Evolutionary conservation across 64 coral and sea anemone genomes (phyloP).

Genomic region (Pocillopora verrucosa): DNA sequence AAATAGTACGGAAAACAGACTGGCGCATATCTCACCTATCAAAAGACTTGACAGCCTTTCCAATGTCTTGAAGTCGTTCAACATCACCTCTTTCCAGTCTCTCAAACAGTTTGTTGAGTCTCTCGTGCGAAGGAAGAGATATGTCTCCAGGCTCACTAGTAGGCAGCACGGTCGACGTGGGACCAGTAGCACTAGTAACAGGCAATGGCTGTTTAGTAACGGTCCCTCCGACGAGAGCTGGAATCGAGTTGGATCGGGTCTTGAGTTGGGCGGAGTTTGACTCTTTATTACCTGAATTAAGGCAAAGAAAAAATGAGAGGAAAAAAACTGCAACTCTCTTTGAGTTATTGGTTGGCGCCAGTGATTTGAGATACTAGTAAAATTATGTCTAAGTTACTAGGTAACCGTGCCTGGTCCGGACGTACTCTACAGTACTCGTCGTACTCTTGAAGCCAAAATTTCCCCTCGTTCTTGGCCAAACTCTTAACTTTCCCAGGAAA

Average conservation of each 20-base stretch:
- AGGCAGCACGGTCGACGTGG: not conserved
- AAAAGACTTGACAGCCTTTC: conserved; percentile 78
- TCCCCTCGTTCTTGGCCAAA: too few species aligned
- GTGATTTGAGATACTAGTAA: too few species aligned
- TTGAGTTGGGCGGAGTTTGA: not conserved
- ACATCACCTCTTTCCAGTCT: conserved; percentile 67
- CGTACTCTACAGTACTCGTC: too few species aligned
- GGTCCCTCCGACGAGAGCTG: not conserved
- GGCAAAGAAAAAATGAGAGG: not conserved
- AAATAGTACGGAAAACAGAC: not conserved
- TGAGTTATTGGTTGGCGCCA: too few species aligned
- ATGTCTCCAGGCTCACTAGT: not conserved
- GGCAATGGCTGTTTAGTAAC: not conserved
- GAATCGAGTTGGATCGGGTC: conserved; percentile 8
- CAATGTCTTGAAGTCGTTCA: conserved; percentile 73
- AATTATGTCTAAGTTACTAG: too few species aligned
- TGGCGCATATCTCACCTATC: conserved; percentile 48
- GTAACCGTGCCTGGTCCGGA: too few species aligned
- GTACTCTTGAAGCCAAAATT: too few species aligned
- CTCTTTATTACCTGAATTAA: not conserved
- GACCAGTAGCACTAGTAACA: not conserved
- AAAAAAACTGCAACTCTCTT: not conserved
- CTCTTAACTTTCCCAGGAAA: too few species aligned
- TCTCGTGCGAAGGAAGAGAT: conserved; percentile 49
- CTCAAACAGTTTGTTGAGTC: conserved; percentile 69